Conservation (phyloP, 2,888 invertebrate genomes). For the Chrysopilus asiliformis region DNA sequence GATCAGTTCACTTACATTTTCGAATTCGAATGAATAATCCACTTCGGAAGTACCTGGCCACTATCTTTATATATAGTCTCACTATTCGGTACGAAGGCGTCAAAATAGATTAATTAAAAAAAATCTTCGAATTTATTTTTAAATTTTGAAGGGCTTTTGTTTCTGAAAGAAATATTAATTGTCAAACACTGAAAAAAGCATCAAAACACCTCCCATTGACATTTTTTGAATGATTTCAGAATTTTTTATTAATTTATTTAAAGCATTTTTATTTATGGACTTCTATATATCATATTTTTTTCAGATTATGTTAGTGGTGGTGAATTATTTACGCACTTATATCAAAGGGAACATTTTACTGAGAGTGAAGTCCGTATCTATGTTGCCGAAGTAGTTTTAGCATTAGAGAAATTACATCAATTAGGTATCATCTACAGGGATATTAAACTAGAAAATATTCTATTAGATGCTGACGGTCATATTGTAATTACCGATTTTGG, state of each 20-base stretch:
- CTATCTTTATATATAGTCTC: too few species aligned
- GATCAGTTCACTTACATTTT: too few species aligned
- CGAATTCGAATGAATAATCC: too few species aligned
- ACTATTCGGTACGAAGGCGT: too few species aligned
- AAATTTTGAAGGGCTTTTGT: too few species aligned
- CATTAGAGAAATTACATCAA: conserved; percentile 90
- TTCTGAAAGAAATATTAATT: too few species aligned
- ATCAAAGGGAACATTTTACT: conserved; percentile 83
- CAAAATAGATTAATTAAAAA: too few species aligned
- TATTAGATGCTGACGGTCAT: conserved; percentile 87
- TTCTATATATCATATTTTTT: too few species aligned
- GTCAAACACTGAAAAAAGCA: background rate
- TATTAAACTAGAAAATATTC: conserved; percentile 93
- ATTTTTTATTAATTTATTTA: conserved; percentile 12
- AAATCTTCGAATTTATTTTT: too few species aligned
- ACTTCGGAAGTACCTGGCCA: too few species aligned
- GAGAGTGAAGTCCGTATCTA: conserved; percentile 85
- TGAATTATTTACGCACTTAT: conserved; percentile 93
- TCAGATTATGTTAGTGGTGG: conserved; percentile 96
- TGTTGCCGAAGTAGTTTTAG: conserved; percentile 91
- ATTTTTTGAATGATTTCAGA: conserved; percentile 2
- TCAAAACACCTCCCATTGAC: background rate
- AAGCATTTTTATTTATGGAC: conserved; percentile 15
- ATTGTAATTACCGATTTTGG: conserved; percentile 96
- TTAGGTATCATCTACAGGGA: conserved; percentile 95